These are phyloP conservation scores for Xiphias gladius DNA, from an alignment of 2,113 vertebrate genomes.

Conservation along the genomic window DNA sequence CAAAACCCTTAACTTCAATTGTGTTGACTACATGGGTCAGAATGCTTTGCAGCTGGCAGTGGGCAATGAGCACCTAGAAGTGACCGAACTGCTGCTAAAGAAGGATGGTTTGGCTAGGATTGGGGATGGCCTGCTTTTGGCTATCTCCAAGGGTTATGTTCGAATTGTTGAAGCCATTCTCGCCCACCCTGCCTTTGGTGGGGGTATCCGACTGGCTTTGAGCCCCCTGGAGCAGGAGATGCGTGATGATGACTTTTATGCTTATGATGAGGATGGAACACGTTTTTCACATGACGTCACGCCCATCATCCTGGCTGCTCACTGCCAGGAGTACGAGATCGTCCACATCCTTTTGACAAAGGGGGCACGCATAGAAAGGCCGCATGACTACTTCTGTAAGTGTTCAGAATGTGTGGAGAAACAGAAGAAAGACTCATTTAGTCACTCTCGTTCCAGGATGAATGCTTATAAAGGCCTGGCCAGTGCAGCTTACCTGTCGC, in stretches of 20 bases:
- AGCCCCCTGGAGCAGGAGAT: conserved; percentile 95
- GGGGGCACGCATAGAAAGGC: conserved; percentile 94
- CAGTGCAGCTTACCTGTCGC: conserved; percentile 94
- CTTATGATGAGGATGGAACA: conserved; percentile 96
- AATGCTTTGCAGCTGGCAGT: conserved; percentile 95
- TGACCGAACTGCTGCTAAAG: conserved; percentile 95
- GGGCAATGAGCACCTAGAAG: conserved; percentile 96
- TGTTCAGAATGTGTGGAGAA: conserved; percentile 92
- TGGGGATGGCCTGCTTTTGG: conserved; percentile 92
- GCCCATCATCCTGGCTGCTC: conserved; percentile 93
- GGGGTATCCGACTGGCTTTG: conserved; percentile 90
- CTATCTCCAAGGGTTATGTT: conserved; percentile 97
- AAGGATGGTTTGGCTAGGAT: conserved; percentile 94
- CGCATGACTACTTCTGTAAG: conserved; percentile 98
- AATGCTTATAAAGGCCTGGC: conserved; percentile 97
- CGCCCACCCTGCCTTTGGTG: conserved; percentile 91
- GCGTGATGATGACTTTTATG: conserved; percentile 95
- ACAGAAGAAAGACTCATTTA: conserved; percentile 94
- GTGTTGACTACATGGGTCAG: conserved; percentile 98
- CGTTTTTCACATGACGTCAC: conserved; percentile 97
- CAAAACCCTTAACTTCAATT: conserved; percentile 96
- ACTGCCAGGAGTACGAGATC: conserved; percentile 98
- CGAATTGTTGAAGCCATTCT: conserved; percentile 97
- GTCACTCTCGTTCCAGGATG: conserved; percentile 97
- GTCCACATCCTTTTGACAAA: conserved; percentile 95